Base-by-base conservation (phyloP, 1,140 invertebrate species). In the Saccostrea glomerata region DNA sequence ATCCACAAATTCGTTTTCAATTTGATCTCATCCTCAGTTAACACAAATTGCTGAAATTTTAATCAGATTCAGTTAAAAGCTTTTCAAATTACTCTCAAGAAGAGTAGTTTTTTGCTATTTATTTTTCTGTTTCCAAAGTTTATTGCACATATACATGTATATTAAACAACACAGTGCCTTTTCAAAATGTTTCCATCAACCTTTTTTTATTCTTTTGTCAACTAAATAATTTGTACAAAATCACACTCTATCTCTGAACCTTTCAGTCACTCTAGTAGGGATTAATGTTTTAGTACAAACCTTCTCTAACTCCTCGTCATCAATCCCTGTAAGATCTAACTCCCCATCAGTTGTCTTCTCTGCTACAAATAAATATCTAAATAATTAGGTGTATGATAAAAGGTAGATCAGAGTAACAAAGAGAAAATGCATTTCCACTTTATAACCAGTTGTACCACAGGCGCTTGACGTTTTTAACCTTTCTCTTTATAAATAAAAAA, bases 231-330 rank as follows among this genome's bases (percentile, higher is more conserved):
- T 30, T 25, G 6, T 15, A 77, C 23, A 13, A 20, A 1, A 15
- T n/a, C 40, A 13, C 4, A 9, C 7, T 40, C 13, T 0, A 77
- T 25, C 7, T 23, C 23, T 30, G n/a, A 20, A 77, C 23, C 23
- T 77, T 25, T n/a, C 23, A 25, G 23, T 11, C 70, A 77, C n/a
- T 36, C 23, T 9, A 0, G 82, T 36, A 36, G 30, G 30, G 30
- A 36, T 36, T 36, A 36, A 36, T 36, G 30, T 36, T 36, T 1
- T 36, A 84, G 36, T 58, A 86, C 86, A 89, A 87, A 95, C 94
- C 87, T 96, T 96, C 93, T 98, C 97, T 17, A 99, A 96, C 95
- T 99, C 98, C 36, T 97, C 96, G 92, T 98, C 98, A 92, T 98
- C 98, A 40, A 98, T 96, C 82, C 97, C 98, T 83, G 96, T 96